phyloP scores from a whole-genome alignment of 2,113 vertebrate species.

The Coptodon rendalli region DNA sequence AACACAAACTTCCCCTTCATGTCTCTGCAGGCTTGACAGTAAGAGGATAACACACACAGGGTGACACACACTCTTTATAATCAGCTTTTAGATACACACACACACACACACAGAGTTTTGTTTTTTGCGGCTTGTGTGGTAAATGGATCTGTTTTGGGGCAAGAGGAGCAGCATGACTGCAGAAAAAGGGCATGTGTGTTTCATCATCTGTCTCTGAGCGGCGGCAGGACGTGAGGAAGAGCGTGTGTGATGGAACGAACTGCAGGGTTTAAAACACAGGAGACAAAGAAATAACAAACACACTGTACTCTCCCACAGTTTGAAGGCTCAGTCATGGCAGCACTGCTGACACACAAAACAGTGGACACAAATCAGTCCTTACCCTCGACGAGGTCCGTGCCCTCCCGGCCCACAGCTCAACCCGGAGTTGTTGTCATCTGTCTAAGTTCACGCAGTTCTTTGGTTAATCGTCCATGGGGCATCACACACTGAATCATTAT shows the following conservation, averaged over 20 bases:
- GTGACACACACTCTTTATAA: neutral
- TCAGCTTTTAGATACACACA: neutral
- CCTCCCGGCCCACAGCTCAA: neutral
- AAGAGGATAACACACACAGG: neutral
- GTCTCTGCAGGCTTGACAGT: neutral
- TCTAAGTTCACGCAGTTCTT: neutral
- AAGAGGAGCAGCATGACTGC: neutral
- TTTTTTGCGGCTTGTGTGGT: conserved; percentile 3
- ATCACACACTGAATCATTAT: neutral
- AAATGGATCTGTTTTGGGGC: neutral
- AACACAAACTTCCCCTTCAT: neutral
- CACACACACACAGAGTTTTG: neutral
- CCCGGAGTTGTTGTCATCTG: neutral
- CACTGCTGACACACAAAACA: neutral
- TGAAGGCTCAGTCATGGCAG: neutral
- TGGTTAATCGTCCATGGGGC: neutral
- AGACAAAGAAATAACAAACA: neutral
- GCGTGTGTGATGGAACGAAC: neutral
- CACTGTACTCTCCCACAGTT: neutral
- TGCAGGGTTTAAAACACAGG: neutral
- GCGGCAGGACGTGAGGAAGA: neutral
- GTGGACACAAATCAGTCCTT: neutral
- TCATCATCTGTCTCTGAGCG: neutral
- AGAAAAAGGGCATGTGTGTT: neutral
- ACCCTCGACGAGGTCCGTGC: neutral